Base-by-base conservation (phyloP, 2,888 invertebrate genomes). In the Drosophila phalerata region DNA sequence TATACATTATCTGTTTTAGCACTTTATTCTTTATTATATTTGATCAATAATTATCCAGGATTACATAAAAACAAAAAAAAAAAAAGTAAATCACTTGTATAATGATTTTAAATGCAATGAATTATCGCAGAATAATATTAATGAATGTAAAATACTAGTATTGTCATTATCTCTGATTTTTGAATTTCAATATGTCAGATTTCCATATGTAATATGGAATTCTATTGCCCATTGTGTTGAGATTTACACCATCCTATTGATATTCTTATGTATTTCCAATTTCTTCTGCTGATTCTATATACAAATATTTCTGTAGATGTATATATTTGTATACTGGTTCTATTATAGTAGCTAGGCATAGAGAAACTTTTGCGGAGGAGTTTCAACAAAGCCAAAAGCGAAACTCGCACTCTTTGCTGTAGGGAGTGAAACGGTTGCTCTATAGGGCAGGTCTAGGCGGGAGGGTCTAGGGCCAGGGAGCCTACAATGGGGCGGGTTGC, bases 361-460 rank as follows among this genome's bases (percentile, higher is more conserved):
- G 19, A 40, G 17, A 60, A 40, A 58, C 58, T 48, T 52, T 69
- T 72, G 72, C 56, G 77, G 72, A 73, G 73, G 77, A 71, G 73
- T 65, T 48, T n/a, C n/a, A 34, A 42, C 30, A 56, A 45, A 30
- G 30, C 11, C 10, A 43, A 49, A 43, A 49, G 9, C 43, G 34
- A 25, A 19, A 15, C 28, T 48, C 13, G 34, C 34, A 37, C 34
- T 45, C 19, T 40, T 40, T 9, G 25, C 34, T 13, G 9, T 37
- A 62, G 62, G 53, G 37, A 64, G 51, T 45, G 51, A 45, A 17
- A 13, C 3, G 11, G 48, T 34, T 22, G 22, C 32, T 30, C 30
- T 34, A 34, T 49, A 64, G 42, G 48, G 49, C 49, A 25, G 6
- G 17, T 38, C 22, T 51, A 28, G 43, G 37, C 58, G 37, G 19